Percentiles rank a stretch among this genome's conserved stretches.
phyloP scores from a whole-genome alignment of 2,888 invertebrate species.

The Epinotia ramella region DNA sequence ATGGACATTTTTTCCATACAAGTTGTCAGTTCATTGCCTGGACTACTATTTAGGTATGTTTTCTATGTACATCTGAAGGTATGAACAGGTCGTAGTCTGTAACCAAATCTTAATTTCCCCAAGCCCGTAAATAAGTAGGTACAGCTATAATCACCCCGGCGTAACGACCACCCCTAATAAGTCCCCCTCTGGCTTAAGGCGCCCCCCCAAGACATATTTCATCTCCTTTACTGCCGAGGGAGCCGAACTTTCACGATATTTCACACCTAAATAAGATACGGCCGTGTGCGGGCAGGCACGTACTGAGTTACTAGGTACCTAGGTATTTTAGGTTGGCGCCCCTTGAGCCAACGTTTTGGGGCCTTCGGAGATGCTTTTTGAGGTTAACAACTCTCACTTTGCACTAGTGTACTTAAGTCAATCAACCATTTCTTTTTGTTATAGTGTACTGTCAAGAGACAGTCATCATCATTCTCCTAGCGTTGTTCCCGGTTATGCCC shows the following conservation, averaged over 20 bases:
- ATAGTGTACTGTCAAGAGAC: too few relatives aligned
- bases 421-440: too few relatives aligned
- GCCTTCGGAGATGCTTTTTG: too few relatives aligned
- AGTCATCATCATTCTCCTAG: too few relatives aligned
- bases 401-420: too few relatives aligned
- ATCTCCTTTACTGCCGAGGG: slow-evolving; percentile 77
- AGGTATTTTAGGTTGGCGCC: not conserved
- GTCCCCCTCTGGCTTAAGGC: slow-evolving; percentile 47
- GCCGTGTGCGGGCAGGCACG: slow-evolving; percentile 51
- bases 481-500: too few relatives aligned
- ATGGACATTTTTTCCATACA: too few relatives aligned
- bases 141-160: slow-evolving; percentile 3
- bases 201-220: slow-evolving; percentile 82
- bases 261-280: slow-evolving; percentile 67
- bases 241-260: slow-evolving; percentile 77
- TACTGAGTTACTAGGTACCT: slow-evolving; percentile 10
- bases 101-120: slow-evolving; percentile 17
- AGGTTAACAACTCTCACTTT: too few relatives aligned
- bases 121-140: slow-evolving; percentile 5
- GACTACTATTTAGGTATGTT: too few relatives aligned
- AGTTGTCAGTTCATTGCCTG: too few relatives aligned
- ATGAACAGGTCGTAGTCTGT: too few relatives aligned
- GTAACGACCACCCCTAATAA: slow-evolving; percentile 46
- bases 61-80: not conserved
- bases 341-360: too few relatives aligned